Percentiles rank a stretch among this genome's conserved stretches.
phyloP scores from a whole-genome alignment of 1,140 invertebrate species.

The Hypothenemus hampei region DNA sequence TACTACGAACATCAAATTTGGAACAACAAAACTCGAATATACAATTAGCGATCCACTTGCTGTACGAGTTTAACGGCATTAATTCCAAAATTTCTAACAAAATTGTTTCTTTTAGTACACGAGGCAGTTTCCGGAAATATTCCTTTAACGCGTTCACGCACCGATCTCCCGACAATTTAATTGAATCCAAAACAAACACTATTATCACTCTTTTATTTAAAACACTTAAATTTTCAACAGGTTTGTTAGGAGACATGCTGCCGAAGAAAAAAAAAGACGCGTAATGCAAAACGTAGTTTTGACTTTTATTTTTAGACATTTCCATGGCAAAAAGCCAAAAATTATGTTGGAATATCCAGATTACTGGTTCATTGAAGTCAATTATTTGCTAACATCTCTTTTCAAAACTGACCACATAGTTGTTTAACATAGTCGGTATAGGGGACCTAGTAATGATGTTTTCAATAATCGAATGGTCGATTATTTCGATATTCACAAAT shows the following conservation, averaged over 20 bases:
- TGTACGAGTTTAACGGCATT: slow-evolving; percentile 1
- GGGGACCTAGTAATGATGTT: too few relatives aligned
- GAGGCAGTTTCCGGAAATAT: slow-evolving; percentile 10
- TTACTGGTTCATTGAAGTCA: too few relatives aligned
- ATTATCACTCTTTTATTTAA: slow-evolving; percentile 7
- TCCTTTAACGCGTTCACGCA: background rate
- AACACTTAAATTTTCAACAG: slow-evolving; percentile 25
- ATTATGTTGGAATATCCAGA: too few relatives aligned
- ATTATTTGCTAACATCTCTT: too few relatives aligned
- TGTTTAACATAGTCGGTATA: too few relatives aligned
- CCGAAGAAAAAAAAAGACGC: slow-evolving; percentile 1
- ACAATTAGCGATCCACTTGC: slow-evolving; percentile 15
- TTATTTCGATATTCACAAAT: too few relatives aligned
- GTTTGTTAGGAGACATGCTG: slow-evolving; percentile 25
- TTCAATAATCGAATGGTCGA: too few relatives aligned
- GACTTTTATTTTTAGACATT: slow-evolving; percentile 9
- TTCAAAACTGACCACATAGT: too few relatives aligned
- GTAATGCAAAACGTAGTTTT: background rate
- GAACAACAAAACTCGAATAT: slow-evolving; percentile 6
- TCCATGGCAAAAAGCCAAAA: slow-evolving; percentile 5
- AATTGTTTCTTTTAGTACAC: slow-evolving; percentile 1
- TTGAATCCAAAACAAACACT: background rate
- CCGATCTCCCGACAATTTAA: slow-evolving; percentile 5
- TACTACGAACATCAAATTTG: slow-evolving; percentile 3
- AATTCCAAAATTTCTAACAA: slow-evolving; percentile 7